phyloP scores from a whole-genome alignment of 2,113 vertebrate species.

The Ptychochromis oligacanthus region DNA sequence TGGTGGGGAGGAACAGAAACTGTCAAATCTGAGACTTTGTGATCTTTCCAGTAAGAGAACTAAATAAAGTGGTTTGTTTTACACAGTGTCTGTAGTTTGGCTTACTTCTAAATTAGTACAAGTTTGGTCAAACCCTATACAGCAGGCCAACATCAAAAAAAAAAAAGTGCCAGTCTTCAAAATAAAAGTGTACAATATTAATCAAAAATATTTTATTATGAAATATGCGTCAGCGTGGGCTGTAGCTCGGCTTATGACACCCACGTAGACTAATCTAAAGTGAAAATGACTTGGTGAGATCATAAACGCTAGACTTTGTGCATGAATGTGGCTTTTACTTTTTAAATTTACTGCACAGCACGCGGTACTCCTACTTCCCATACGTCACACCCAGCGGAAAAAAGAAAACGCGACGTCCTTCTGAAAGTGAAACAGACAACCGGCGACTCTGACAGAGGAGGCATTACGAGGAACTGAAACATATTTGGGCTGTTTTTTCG shows the following conservation, averaged over 20 bases:
- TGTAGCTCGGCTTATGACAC: background rate
- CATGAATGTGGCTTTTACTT: background rate
- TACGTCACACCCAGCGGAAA: background rate
- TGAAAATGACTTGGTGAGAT: background rate
- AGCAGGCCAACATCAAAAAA: background rate
- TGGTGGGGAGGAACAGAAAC: background rate
- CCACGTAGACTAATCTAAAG: background rate
- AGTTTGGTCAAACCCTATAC: background rate
- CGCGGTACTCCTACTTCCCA: background rate
- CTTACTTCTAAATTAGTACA: background rate
- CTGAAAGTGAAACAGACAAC: slow-evolving; percentile 28
- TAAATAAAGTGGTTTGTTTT: slow-evolving; percentile 15
- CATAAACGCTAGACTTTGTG: background rate
- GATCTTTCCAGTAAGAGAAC: background rate
- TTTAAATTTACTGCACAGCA: fast-evolving
- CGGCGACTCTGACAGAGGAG: too few relatives aligned
- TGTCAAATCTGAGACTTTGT: background rate
- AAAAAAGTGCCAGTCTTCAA: background rate
- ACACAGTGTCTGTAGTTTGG: background rate
- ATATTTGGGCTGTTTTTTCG: background rate
- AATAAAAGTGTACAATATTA: background rate
- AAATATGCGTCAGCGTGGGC: background rate
- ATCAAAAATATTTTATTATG: background rate
- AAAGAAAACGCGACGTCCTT: background rate
- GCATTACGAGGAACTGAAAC: background rate